Evolutionary conservation across 2,888 invertebrate species (phyloP).

Genomic region (Mellilla xanthometata): DNA sequence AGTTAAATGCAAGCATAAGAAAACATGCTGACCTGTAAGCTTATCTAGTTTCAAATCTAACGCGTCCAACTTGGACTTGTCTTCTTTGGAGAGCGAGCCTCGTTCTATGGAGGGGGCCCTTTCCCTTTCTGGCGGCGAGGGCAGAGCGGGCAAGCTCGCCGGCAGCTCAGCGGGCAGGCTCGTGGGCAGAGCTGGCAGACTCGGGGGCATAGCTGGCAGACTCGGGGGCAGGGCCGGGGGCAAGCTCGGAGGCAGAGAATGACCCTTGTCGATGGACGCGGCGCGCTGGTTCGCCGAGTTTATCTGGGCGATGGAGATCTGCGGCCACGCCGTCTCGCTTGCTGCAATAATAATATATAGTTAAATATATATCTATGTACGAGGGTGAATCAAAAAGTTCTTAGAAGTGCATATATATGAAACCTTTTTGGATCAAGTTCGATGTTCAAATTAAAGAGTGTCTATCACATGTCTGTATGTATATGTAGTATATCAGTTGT

Average conservation of each 20-base stretch:
- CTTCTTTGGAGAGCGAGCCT: slow-evolving; percentile 1
- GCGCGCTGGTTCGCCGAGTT: slow-evolving; percentile 70
- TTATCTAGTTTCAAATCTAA: slow-evolving; percentile 65
- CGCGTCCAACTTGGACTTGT: slow-evolving; percentile 38
- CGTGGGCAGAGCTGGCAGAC: not conserved
- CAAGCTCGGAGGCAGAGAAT: slow-evolving; percentile 34
- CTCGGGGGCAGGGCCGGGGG: not conserved
- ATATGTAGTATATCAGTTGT: no score
- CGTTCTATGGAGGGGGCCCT: slow-evolving; percentile 14
- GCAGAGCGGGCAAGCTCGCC: not conserved
- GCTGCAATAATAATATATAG: slow-evolving; percentile 36
- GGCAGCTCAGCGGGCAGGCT: not conserved
- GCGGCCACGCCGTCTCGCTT: slow-evolving; percentile 70
- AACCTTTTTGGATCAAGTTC: no score
- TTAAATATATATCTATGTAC: no score
- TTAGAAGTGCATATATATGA: no score
- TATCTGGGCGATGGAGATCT: slow-evolving; percentile 71
- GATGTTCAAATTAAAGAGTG: no score
- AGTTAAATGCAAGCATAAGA: no score
- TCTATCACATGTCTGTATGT: no score
- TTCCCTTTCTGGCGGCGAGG: slow-evolving; percentile 35
- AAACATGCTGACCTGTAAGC: slow-evolving; percentile 51
- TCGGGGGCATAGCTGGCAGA: not conserved
- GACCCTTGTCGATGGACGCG: slow-evolving; percentile 63
- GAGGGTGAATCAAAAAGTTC: no score